Evolutionary conservation across 1,140 invertebrate genomes (phyloP), one percentile per base, ranked within the genome.

Genomic region (Penaeus chinensis): DNA sequence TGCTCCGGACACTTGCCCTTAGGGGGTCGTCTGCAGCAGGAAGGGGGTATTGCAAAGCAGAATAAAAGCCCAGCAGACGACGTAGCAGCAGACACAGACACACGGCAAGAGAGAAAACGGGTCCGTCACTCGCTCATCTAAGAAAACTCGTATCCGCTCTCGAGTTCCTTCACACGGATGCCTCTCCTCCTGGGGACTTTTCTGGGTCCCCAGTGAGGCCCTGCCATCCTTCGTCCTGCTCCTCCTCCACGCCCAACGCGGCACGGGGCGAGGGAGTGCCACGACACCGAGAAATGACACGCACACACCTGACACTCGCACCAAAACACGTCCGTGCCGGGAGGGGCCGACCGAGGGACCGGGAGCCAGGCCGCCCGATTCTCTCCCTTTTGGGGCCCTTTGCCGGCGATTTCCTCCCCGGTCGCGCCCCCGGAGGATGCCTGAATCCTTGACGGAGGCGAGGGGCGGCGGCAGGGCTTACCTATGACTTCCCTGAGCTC

Each of bases 401-500:
- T 2, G 54, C 54, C 54, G 54, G 54, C 54, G 54, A 54, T 54
- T 54, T 54, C 54, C 11, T 16, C 54, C 54, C 54, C 10, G 54
- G 54, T 54, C 1, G 54, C 10, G 54, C 54, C 54, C 10, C 54
- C 62, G 18, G 4, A 7, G 27, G 22, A 61, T 37, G 80, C 82
- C 77, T 63, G 63, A 80, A 80, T 10, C n/a, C 7, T 84, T 84
- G 82, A 84, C 47, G 42, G 63, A 24, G 18, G 22, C 19, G 10
- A 20, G n/a, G 27, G 13, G 66, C 16, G 20, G 8, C 13, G 20
- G 37, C 4, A 76, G 62, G 32, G 18, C 93, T 94, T 93, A 96
- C 98, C 98, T 91, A 99, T 99, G 91, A 99, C 96, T 93, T 99
- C 97, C 91, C 95, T 95, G 86, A 99, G 93, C 93, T 98, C 97